Conservation (phyloP, 2,797 vertebrate genomes). For the Cossypha polioptera region DNA sequence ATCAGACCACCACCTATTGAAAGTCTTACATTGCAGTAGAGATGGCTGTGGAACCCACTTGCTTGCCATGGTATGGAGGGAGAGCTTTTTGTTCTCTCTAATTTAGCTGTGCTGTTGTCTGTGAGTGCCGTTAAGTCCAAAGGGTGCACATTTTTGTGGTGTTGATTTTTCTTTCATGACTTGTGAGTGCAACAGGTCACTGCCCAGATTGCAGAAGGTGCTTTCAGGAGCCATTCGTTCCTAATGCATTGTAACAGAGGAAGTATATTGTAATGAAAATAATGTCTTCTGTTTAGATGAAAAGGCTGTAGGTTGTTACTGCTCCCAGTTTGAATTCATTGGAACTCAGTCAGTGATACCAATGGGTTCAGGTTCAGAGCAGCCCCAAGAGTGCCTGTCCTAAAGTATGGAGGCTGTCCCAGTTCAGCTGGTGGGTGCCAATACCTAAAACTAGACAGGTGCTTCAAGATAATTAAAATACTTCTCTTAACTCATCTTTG, state of each 20-base stretch:
- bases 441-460: background rate
- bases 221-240: constrained; percentile 1
- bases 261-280: background rate
- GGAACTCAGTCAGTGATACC: background rate
- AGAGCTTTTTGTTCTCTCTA: background rate
- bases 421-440: background rate
- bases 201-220: background rate
- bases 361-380: background rate
- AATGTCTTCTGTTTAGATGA: background rate
- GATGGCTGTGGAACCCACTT: background rate
- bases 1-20: background rate
- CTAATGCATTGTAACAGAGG: background rate
- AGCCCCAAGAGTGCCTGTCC: background rate
- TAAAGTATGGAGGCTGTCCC: background rate
- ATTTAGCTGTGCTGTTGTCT: background rate
- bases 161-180: background rate
- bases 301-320: background rate
- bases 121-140: background rate
- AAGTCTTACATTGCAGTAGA: background rate
- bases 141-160: background rate
- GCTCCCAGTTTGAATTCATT: background rate
- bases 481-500: background rate
- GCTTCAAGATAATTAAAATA: background rate
- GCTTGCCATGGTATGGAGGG: background rate
- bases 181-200: background rate